These are phyloP conservation scores for Cygnus atratus DNA, from an alignment of 2,113 vertebrate genomes.

Conservation along the genomic window DNA sequence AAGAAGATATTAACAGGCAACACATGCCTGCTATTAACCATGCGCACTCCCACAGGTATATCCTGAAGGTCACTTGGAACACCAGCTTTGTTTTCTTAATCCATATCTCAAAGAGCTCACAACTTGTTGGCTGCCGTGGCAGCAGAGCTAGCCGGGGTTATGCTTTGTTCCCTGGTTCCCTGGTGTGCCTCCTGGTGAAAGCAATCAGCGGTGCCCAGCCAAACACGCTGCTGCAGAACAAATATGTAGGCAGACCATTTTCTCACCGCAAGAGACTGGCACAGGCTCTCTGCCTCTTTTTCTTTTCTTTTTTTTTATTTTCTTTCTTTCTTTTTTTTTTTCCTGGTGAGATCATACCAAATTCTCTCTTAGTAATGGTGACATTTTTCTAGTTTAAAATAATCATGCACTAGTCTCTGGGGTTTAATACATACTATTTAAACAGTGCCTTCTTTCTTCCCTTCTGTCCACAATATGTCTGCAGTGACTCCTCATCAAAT, in stretches of 20 bases:
- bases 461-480: background rate
- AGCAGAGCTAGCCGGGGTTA: background rate
- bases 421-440: background rate
- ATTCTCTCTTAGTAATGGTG: background rate
- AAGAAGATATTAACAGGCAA: conserved; percentile 29
- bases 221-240: background rate
- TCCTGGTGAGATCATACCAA: background rate
- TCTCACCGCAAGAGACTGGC: background rate
- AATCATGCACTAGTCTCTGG: background rate
- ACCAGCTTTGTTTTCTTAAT: background rate
- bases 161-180: background rate
- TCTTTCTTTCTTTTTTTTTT: background rate
- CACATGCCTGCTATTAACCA: background rate
- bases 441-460: background rate
- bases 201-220: background rate
- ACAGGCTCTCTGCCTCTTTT: fast-evolving
- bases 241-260: background rate
- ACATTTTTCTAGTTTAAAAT: background rate
- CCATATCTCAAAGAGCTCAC: background rate
- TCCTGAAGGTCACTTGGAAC: conserved; percentile 36
- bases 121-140: background rate
- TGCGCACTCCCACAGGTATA: background rate
- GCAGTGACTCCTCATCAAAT: background rate
- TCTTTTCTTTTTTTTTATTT: no score
- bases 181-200: background rate